Base-by-base conservation (phyloP, 2,888 invertebrate species). In the Herminia tarsipennalis region DNA sequence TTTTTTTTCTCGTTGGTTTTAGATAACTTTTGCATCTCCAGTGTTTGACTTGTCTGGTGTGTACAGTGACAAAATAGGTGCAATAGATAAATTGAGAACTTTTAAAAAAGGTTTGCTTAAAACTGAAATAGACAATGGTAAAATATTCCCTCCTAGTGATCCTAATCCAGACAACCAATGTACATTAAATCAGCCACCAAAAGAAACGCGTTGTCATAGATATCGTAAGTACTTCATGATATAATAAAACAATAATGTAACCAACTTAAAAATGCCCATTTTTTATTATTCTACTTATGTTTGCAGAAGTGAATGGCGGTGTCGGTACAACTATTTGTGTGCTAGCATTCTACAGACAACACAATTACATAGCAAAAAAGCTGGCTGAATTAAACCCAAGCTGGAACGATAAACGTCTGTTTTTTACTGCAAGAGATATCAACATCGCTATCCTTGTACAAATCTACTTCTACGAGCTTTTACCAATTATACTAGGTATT, bases 1-100 rank as follows among this genome's bases (percentile, higher is more conserved):
- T 22, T 6, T 22, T 34, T 8, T 2, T 14, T 4, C 3, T 3
- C 16, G 1, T 18, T 13, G 14, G 17, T 46, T 52, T 28, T 47
- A 62, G 62, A 55, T 58, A 1, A 30, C 18, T 14, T 45, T 45
- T 25, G 45, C 28, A 20, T 47, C 44, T 29, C 48, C 49, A 36
- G 18, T 27, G 6, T 50, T 50, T 9, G 44, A 58, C 30, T 28
- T 51, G 20, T 51, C 51, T 12, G 37, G 45, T 25, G 33, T 46
- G 24, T 56, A 56, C 39, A 48, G 45, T 29, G 4, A 29, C 5
- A 1, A 5, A 1, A 10, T 12, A 3, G 22, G 4, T 16, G 16
- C 16, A 1, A 39, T 36, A 8, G n/a, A 35, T 4, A 2, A 43
- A 1, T 5, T 32, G 1, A 6, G 52, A 21, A 24, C 18, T 14